Base-by-base conservation (phyloP, 1,140 invertebrate genomes). In the Zaprionus kolodkinae region DNA sequence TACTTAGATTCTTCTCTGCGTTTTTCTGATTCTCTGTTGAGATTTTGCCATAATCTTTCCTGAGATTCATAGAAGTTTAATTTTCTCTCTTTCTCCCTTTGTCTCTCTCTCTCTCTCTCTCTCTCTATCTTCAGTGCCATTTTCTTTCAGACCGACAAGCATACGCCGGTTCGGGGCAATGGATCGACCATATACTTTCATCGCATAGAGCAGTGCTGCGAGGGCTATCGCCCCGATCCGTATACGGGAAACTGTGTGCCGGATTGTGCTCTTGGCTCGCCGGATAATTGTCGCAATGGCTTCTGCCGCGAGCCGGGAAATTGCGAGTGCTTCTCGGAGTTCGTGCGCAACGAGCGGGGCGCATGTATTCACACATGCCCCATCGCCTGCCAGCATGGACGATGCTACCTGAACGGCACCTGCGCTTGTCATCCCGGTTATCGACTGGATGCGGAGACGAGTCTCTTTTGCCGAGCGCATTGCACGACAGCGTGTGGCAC, bases 371-470 rank as follows among this genome's bases (percentile, higher is more conserved):
- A 87, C 54, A 91, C 84, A 9, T 93, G 92, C 21, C 92, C 92
- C 6, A 83, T 92, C 17, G 78, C 79, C 1, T 92, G 92, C 50
- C 80, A 86, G 54, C 91, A 94, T 40, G 94, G 94, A 1, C 72
- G 78, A 6, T 92, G 91, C 50, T 89, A 86, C 48, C 70, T 92
- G 4, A 91, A 93, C n/a, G 86, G 91, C n/a, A 81, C 92, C 0
- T 95, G 96, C 83, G 92, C 93, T 3, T 96, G 96, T 85, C 94
- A 94, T 43, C 79, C 93, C 1, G 96, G 96, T 1, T 96, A 94
- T 86, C 93, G 78, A 10, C 78, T 95, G 40, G 94, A 95, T 64
- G 61, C 71, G 17, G 84, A 92, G 21, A 93, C 93, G 60, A 91
- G 79, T 30, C 91, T 77, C 50, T 92, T 78, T 57, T 96, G 96